Base-by-base conservation (phyloP, 2,797 vertebrate genomes). In the Phrynocephalus forsythii region DNA sequence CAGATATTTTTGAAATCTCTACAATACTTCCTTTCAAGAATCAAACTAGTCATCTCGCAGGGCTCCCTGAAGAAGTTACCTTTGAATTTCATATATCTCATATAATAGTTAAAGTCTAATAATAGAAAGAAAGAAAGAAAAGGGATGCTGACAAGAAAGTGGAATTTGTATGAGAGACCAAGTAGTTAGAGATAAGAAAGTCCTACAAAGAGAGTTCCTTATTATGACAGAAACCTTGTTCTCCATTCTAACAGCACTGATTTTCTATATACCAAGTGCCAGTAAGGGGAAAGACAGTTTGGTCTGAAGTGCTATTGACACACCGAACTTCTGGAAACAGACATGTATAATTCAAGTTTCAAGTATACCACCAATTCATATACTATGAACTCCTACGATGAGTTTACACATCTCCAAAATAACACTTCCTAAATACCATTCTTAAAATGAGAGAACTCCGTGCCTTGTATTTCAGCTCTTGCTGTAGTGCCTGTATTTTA, bases 41-140 rank as follows among this genome's bases (percentile, higher is more conserved):
- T 79, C 77, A 87, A 90, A 81, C 44, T 76, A 90, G 0, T 5
- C 84, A 0, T 89, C 33, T 33, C 56, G 71, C 52, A 88, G 86
- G 15, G 5, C 33, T 89, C 89, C 82, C 38, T 90, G 91, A 93
- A 56, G 10, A 92, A 94, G 91, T 91, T 79, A 91, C 1, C 33
- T 84, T 85, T 82, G 89, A 84, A 90, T 92, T 6, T 89, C 86
- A 84, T 86, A 48, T 90, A 28, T 6, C 6, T 81, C 90, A 18
- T 69, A 87, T 71, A 3, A 89, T 1, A 86, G 67, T 44, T 75
- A 92, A 92, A 87, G 85, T 1, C 16, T 87, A 82, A 26, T 85
- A 85, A 83, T 38, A 3, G 9, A 69, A 69, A 69, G 66, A 69
- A 44, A 44, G 3, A 44, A 82, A 63, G 52, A 3, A 38, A 78